Evolutionary conservation across 2,113 vertebrate species (phyloP).

Genomic region (Ascaphus truei): DNA sequence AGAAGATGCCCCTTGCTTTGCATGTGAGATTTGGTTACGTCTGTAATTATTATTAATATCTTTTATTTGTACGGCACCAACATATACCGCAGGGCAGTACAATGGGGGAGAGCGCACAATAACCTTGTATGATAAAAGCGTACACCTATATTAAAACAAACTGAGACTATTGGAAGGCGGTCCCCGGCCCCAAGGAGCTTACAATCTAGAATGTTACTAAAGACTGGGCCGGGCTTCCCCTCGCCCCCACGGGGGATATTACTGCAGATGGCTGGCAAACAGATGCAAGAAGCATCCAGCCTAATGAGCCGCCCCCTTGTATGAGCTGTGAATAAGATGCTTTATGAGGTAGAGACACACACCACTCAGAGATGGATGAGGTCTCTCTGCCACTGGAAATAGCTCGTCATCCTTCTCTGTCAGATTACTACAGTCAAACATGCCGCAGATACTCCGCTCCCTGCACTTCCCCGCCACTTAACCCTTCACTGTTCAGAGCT

Average conservation of each 20-base stretch:
- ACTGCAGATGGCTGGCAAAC: too few species aligned
- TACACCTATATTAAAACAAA: too few species aligned
- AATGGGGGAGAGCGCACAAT: too few species aligned
- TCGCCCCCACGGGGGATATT: too few species aligned
- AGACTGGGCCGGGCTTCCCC: not conserved
- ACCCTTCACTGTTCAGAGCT: not conserved
- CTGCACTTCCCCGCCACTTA: not conserved
- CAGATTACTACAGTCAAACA: conserved; percentile 5
- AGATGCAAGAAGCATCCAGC: not conserved
- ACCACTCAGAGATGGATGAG: conserved; percentile 1
- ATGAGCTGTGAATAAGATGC: conserved; percentile 5
- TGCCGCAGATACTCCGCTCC: not conserved
- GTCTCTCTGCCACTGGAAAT: not conserved
- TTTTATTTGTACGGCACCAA: too few species aligned
- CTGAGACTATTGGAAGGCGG: not conserved
- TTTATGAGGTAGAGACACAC: not conserved
- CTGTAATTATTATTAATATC: too few species aligned
- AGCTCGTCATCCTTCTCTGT: conserved; percentile 14
- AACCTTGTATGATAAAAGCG: too few species aligned
- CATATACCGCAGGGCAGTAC: too few species aligned
- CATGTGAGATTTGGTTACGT: too few species aligned
- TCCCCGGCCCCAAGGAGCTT: not conserved
- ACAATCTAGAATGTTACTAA: not conserved
- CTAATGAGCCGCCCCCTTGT: conserved; percentile 3
- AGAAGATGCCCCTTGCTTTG: too few species aligned